phyloP scores from a whole-genome alignment of 2,888 invertebrate species.

The Phyllotreta cruciferae region DNA sequence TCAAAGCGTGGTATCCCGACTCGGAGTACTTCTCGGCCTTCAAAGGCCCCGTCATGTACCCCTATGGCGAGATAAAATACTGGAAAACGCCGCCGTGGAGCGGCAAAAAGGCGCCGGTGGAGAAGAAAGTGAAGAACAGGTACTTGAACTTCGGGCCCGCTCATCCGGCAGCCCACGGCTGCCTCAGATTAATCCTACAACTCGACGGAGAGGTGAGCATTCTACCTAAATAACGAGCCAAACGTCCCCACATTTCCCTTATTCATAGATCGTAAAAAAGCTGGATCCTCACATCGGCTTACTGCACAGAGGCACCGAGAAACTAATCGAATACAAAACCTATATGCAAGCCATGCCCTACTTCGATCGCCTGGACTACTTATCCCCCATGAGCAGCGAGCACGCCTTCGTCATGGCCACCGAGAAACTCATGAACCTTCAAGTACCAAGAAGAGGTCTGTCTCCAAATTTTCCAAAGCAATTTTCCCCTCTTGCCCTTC shows the following conservation, averaged over 20 bases:
- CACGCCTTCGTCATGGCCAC: constrained; percentile 79
- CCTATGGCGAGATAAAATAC: constrained; percentile 58
- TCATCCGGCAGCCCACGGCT: constrained; percentile 92
- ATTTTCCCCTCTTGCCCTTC: too few species aligned
- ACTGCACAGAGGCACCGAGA: constrained; percentile 88
- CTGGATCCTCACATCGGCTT: constrained; percentile 88
- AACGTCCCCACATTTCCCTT: too few species aligned
- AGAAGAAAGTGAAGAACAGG: constrained; percentile 46
- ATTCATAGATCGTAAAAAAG: constrained; percentile 68
- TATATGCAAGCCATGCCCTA: constrained; percentile 85
- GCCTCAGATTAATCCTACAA: constrained; percentile 79
- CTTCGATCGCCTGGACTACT: constrained; percentile 88
- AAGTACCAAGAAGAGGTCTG: constrained; percentile 79
- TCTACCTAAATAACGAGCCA: too few species aligned
- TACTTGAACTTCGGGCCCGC: constrained; percentile 82
- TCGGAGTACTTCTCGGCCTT: constrained; percentile 65
- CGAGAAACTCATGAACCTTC: constrained; percentile 82
- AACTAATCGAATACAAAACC: constrained; percentile 88
- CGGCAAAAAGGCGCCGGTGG: constrained; percentile 27
- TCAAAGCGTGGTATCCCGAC: constrained; percentile 70
- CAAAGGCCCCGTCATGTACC: constrained; percentile 66
- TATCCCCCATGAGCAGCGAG: constrained; percentile 85
- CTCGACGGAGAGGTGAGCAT: constrained; percentile 76
- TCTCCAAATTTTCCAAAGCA: too few species aligned
- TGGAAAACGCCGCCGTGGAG: constrained; percentile 41